Conservation (phyloP, 2,113 vertebrate species). For the Pipa parva region DNA sequence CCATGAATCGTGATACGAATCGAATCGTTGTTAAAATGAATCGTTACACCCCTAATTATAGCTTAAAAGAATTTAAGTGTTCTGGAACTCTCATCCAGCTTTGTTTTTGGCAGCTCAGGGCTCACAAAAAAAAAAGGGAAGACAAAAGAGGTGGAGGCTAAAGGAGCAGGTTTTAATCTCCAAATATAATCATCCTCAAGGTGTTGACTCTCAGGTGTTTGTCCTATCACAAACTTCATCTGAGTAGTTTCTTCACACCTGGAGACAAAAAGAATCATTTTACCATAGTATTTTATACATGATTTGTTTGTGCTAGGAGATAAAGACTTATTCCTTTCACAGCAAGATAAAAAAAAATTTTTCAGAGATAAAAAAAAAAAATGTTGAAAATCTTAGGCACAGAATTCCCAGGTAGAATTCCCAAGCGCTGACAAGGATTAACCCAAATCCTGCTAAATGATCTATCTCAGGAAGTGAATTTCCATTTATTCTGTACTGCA, state of each 20-base stretch:
- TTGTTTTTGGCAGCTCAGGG: slow-evolving; percentile 19
- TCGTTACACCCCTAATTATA: too few relatives aligned
- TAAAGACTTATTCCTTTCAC: slow-evolving; percentile 28
- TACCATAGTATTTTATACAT: slow-evolving; percentile 22
- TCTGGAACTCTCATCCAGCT: not conserved
- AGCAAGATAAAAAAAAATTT: slow-evolving; percentile 7
- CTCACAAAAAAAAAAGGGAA: slow-evolving; percentile 11
- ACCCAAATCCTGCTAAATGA: not conserved
- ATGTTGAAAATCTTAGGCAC: not conserved
- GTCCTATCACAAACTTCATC: slow-evolving; percentile 35
- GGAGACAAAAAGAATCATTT: slow-evolving; percentile 31
- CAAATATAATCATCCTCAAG: slow-evolving; percentile 38
- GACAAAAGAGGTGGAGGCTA: not conserved
- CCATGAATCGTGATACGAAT: too few relatives aligned
- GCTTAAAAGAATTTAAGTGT: not conserved
- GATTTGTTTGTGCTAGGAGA: slow-evolving; percentile 34
- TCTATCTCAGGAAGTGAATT: not conserved
- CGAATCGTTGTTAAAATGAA: too few relatives aligned
- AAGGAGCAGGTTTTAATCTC: slow-evolving; percentile 27
- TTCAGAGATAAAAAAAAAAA: slow-evolving; percentile 18
- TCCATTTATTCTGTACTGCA: too few relatives aligned
- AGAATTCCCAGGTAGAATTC: slow-evolving; percentile 15
- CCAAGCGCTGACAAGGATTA: slow-evolving; percentile 7
- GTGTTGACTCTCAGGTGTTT: slow-evolving; percentile 42
- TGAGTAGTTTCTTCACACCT: slow-evolving; percentile 37